Evolutionary conservation across 2,888 invertebrate genomes (phyloP).

Genomic region (Aphrophora alni): DNA sequence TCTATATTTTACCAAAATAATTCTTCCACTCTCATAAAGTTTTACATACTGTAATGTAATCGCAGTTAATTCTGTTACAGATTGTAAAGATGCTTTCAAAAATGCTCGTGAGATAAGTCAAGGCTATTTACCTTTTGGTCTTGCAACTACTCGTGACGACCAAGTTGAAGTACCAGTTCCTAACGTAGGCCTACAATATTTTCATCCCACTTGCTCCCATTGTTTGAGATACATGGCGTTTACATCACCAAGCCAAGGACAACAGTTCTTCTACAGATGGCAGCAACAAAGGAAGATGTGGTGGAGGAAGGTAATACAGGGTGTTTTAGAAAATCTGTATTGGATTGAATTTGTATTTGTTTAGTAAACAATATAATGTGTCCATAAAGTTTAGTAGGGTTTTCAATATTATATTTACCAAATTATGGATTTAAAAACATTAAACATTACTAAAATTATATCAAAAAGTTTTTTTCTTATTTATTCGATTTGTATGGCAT

Average conservation of each 20-base stretch:
- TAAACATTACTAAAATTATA: no score
- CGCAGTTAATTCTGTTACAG: background rate
- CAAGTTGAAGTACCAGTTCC: background rate
- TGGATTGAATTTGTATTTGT: no score
- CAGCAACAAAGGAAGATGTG: conserved; percentile 80
- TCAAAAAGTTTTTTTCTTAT: no score
- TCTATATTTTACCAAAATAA: no score
- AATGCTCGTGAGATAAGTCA: conserved; percentile 7
- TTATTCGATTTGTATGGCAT: no score
- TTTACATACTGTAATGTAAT: no score
- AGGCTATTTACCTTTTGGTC: conserved; percentile 25
- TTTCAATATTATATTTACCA: no score
- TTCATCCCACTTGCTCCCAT: background rate
- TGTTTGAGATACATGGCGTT: conserved; percentile 48
- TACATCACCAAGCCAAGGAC: conserved; percentile 42
- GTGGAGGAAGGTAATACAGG: conserved; percentile 74
- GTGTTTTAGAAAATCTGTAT: background rate
- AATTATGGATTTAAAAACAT: no score
- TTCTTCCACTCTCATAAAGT: no score
- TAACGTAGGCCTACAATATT: background rate
- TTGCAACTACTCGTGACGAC: background rate
- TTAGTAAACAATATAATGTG: no score
- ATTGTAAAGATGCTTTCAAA: background rate
- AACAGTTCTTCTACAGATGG: conserved; percentile 74
- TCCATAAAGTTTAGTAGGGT: no score